phyloP scores from a whole-genome alignment of 1,140 invertebrate species.

The Zaprionus kolodkinae region DNA sequence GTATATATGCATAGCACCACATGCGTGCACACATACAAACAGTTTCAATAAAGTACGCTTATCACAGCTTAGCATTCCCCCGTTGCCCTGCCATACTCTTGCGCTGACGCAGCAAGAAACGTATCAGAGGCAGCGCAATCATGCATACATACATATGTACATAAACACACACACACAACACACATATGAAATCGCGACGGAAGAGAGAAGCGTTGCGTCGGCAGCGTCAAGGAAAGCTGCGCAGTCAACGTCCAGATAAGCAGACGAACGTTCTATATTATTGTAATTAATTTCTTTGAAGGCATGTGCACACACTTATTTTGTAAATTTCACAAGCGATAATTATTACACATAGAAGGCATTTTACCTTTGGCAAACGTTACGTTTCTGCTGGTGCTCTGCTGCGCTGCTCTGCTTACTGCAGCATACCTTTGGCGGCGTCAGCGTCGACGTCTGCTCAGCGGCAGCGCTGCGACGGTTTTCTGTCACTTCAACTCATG shows the following conservation, averaged over 20 bases:
- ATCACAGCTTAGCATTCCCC: constrained; percentile 54
- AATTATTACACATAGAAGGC: constrained; percentile 34
- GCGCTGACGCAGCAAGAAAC: constrained; percentile 40
- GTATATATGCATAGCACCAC: neutral
- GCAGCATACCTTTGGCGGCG: constrained; percentile 52
- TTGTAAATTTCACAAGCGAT: constrained; percentile 15
- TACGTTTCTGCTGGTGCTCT: constrained; percentile 54
- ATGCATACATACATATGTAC: constrained; percentile 15
- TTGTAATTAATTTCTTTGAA: constrained; percentile 18
- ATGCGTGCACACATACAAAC: neutral
- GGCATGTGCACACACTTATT: neutral
- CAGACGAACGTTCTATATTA: constrained; percentile 21
- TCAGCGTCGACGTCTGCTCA: constrained; percentile 36
- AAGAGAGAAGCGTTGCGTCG: constrained; percentile 31
- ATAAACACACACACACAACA: constrained; percentile 12
- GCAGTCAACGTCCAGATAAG: constrained; percentile 46
- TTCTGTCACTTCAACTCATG: constrained; percentile 51
- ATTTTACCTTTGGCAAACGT: constrained; percentile 77
- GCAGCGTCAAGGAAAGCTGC: constrained; percentile 40
- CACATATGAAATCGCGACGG: constrained; percentile 29
- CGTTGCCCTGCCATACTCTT: constrained; percentile 21
- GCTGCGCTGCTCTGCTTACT: constrained; percentile 46
- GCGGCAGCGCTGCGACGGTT: constrained; percentile 44
- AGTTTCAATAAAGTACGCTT: constrained; percentile 48
- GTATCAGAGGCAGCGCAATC: constrained; percentile 38